Conservation (phyloP, 2,888 invertebrate species). For the Leucophora obtusa region DNA sequence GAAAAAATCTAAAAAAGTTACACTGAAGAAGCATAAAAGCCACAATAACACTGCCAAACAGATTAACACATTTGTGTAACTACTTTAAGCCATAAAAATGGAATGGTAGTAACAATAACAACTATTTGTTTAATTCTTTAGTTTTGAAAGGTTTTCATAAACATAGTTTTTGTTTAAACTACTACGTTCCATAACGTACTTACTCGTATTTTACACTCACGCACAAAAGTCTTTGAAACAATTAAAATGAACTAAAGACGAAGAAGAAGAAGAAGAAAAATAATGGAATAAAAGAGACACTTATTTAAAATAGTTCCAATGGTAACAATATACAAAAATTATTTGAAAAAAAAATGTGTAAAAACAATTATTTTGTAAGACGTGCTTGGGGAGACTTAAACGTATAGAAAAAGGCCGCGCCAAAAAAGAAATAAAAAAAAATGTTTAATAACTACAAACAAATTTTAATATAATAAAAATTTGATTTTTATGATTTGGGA, state of each 20-base stretch:
- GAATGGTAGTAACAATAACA: conserved; percentile 34
- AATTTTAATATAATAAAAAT: conserved; percentile 18
- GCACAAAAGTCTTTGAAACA: conserved; percentile 50
- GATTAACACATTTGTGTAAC: conserved; percentile 63
- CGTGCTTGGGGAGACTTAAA: conserved; percentile 49
- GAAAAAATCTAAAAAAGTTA: conserved; percentile 16
- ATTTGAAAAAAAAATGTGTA: conserved; percentile 14
- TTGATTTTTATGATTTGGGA: conserved; percentile 39
- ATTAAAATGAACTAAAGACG: conserved; percentile 26
- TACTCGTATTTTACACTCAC: conserved; percentile 37
- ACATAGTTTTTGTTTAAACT: conserved; percentile 22
- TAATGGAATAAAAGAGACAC: conserved; percentile 8
- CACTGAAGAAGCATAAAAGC: conserved; percentile 58
- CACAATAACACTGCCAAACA: conserved; percentile 55
- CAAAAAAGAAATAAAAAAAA: conserved; percentile 6
- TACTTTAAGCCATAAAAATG: conserved; percentile 56
- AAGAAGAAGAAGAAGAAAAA: conserved; percentile 23
- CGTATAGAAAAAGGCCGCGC: conserved; percentile 20
- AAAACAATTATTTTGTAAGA: conserved; percentile 50
- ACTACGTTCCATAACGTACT: conserved; percentile 1
- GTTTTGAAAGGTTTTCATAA: conserved; percentile 48
- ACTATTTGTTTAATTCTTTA: conserved; percentile 37
- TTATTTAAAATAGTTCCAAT: conserved; percentile 60
- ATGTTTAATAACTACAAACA: background rate
- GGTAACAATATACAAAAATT: background rate